phyloP scores from a whole-genome alignment of 2,888 invertebrate genomes.

The Campoplex nolae region DNA sequence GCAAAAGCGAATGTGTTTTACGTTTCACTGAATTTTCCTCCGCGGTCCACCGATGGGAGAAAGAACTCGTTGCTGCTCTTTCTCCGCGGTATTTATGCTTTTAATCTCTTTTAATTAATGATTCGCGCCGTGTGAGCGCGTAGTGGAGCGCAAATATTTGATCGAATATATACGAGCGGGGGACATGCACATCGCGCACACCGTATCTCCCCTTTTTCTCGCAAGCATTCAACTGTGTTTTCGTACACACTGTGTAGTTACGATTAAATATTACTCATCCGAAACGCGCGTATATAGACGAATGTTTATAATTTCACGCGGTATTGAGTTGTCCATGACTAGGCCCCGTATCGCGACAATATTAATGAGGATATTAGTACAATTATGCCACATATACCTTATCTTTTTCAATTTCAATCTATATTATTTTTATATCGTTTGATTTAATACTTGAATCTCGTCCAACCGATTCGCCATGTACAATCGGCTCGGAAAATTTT shows the following conservation, averaged over 20 bases:
- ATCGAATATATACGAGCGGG: constrained; percentile 68
- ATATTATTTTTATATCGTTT: not conserved
- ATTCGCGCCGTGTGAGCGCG: constrained; percentile 62
- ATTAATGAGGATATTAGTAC: constrained; percentile 24
- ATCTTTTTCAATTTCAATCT: constrained; percentile 3
- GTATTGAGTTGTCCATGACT: constrained; percentile 7
- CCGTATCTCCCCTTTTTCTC: constrained; percentile 38
- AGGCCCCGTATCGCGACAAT: not conserved
- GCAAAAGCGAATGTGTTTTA: constrained; percentile 44
- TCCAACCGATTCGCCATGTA: not conserved
- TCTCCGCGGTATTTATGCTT: constrained; percentile 71
- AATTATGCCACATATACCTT: constrained; percentile 7
- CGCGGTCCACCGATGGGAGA: not conserved
- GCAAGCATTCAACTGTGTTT: constrained; percentile 31
- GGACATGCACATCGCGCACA: constrained; percentile 36
- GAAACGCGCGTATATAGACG: not conserved
- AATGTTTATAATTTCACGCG: constrained; percentile 30
- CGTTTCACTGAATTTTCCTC: constrained; percentile 40
- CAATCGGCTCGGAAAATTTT: not conserved
- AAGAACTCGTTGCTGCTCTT: constrained; percentile 5
- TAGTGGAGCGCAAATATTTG: constrained; percentile 74
- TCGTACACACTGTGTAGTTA: not conserved
- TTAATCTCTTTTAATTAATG: constrained; percentile 76
- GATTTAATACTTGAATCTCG: not conserved
- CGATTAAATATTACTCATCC: constrained; percentile 32